Percentiles rank a stretch among this genome's conserved stretches.
phyloP scores from a whole-genome alignment of 2,113 vertebrate genomes.

The Galemys pyrenaicus region DNA sequence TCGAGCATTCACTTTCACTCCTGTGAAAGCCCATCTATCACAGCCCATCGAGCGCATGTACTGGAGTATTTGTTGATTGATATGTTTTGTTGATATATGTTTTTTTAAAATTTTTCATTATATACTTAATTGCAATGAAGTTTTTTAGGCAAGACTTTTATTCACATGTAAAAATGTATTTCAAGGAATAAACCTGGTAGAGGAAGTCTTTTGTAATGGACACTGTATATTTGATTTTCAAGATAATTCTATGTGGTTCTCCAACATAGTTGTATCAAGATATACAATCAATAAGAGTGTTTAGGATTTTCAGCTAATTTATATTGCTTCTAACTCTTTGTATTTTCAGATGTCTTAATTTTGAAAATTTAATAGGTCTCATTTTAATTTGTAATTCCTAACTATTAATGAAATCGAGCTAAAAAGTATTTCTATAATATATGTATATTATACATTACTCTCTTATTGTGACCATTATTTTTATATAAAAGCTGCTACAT shows the following conservation, averaged over 20 bases:
- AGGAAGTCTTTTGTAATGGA: not conserved
- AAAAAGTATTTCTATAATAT: not conserved
- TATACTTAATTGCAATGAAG: not conserved
- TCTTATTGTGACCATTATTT: not conserved
- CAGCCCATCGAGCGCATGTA: accelerated
- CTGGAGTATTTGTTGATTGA: not conserved
- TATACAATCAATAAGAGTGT: not conserved
- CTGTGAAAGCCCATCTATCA: not conserved
- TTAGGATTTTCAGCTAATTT: not conserved
- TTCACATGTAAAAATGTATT: not conserved
- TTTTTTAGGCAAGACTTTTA: not conserved
- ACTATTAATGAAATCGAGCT: not conserved
- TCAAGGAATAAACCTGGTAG: not conserved
- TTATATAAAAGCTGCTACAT: not conserved
- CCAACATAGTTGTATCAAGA: not conserved
- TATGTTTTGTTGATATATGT: not conserved
- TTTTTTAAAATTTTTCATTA: not conserved
- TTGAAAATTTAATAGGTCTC: not conserved
- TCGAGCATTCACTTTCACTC: not conserved
- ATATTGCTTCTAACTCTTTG: not conserved
- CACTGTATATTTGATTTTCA: not conserved
- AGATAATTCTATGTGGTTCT: not conserved
- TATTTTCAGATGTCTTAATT: not conserved
- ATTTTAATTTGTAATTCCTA: not conserved
- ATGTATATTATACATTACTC: too few relatives aligned